A percentile compares a stretch with the other conserved stretches of the same genome.
These are phyloP conservation scores for Trogon melanurus DNA, from an alignment of 2,113 vertebrate species.

Conservation along the genomic window DNA sequence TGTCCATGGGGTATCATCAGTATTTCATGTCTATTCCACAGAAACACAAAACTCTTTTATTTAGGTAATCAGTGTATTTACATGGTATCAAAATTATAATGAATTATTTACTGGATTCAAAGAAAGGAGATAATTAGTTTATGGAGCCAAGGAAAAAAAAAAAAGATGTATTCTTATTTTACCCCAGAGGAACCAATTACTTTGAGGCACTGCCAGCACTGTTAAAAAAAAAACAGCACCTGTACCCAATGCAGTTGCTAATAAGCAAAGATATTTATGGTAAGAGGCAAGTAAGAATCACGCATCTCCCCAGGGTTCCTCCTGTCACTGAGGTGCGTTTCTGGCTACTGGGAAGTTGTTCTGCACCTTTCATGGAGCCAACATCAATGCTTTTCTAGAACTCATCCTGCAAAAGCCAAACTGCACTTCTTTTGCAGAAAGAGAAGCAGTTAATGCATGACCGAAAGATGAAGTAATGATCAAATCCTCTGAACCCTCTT, in stretches of 20 bases:
- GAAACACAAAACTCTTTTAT: not conserved
- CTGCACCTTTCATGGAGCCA: not conserved
- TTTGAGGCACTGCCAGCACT: not conserved
- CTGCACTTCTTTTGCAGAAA: not conserved
- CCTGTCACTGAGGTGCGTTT: not conserved
- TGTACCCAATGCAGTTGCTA: not conserved
- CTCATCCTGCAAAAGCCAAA: not conserved
- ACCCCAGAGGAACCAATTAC: slow-evolving; percentile 61
- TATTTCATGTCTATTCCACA: not conserved
- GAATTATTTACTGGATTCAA: not conserved
- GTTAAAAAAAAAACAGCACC: not conserved
- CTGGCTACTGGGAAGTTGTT: not conserved
- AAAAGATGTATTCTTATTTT: not conserved
- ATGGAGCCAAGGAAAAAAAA: not conserved
- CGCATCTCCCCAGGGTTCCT: not conserved
- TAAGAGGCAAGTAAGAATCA: not conserved
- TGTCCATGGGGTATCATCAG: not conserved
- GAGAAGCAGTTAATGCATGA: not conserved
- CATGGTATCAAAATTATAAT: not conserved
- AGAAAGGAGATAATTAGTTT: not conserved
- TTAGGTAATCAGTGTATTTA: not conserved
- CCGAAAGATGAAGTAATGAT: not conserved
- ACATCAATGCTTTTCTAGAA: not conserved
- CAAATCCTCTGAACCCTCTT: not conserved
- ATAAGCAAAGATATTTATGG: not conserved